Evolutionary conservation across 2,113 vertebrate species (phyloP).

Genomic region (Suricata suricatta): DNA sequence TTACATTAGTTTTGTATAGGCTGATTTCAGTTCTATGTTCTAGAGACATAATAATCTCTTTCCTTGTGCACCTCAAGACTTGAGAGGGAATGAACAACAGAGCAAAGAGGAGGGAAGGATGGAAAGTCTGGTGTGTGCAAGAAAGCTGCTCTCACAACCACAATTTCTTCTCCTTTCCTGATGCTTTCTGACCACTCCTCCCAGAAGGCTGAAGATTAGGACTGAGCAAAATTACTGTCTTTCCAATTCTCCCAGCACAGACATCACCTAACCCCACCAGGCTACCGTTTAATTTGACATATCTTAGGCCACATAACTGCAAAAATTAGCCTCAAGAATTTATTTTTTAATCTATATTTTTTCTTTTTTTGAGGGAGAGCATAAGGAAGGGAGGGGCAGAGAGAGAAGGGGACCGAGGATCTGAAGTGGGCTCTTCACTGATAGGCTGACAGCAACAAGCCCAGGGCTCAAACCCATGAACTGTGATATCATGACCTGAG

Average conservation of each 20-base stretch:
- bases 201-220: not conserved
- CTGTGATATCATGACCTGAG: too few relatives aligned
- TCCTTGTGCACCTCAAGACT: not conserved
- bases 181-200: not conserved
- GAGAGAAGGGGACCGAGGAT: too few relatives aligned
- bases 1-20: constrained; percentile 76
- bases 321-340: not conserved
- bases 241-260: not conserved
- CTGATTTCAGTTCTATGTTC: constrained; percentile 58
- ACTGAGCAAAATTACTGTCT: not conserved
- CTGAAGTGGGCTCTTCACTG: too few relatives aligned
- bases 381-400: too few relatives aligned
- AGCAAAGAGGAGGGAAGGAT: not conserved
- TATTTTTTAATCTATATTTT: too few relatives aligned
- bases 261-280: fast-evolving
- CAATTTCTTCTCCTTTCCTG: not conserved
- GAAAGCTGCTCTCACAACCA: not conserved
- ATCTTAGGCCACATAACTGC: not conserved
- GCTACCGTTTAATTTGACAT: not conserved
- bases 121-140: not conserved
- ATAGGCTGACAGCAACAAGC: too few relatives aligned
- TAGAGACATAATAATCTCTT: constrained; percentile 35
- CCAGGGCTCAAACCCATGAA: too few relatives aligned
- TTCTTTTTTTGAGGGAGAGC: too few relatives aligned
- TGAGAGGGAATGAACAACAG: not conserved